Base-by-base conservation (phyloP, 1,140 invertebrate species). In the Pissodes strobi region DNA sequence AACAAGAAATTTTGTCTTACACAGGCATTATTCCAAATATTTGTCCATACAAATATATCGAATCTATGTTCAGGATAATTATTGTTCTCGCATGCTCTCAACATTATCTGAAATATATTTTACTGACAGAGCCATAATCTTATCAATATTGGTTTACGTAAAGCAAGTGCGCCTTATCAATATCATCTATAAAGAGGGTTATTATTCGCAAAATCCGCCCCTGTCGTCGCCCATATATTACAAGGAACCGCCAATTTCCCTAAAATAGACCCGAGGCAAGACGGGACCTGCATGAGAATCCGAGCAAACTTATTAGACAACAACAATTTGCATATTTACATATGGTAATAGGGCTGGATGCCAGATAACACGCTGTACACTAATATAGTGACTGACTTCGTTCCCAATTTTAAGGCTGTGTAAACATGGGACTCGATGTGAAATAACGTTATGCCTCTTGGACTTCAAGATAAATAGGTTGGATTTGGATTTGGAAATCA, bases 311-410 rank as follows among this genome's bases (percentile, higher is more conserved):
- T 68, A 68, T 69, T 70, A 68, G 67, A 70, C 69, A 70, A 70
- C 69, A 70, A 68, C 69, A 68, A 68, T 70, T 70, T 70, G 69
- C 69, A 70, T 70, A 70, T 70, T 70, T 70, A 70, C 69, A 66
- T 70, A 70, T 70, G 69, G 66, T 64, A 70, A 70, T 70, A 27
- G 66, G 53, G 37, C 55, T 64, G 39, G 53, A 46, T 64, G 27
- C 23, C 38, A 60, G 66, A 68, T 68, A 68, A 68, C 55, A 64
- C 56, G 55, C 43, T 55, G 55, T 65, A 65, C 63, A 58, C 46
- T 65, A 65, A 65, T 65, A 53, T 52, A 65, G 38, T 58, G 63
- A 65, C 63, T 65, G 51, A 48, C 30, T 65, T 55, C 34, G 45
- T 37, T 21, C 63, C 53, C 55, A 43, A 57, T 58, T 65, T 64